A percentile compares a stretch with the other conserved stretches of the same genome.
These are phyloP conservation scores for Lerista edwardsae DNA, from an alignment of 2,797 vertebrate genomes.

Conservation along the genomic window DNA sequence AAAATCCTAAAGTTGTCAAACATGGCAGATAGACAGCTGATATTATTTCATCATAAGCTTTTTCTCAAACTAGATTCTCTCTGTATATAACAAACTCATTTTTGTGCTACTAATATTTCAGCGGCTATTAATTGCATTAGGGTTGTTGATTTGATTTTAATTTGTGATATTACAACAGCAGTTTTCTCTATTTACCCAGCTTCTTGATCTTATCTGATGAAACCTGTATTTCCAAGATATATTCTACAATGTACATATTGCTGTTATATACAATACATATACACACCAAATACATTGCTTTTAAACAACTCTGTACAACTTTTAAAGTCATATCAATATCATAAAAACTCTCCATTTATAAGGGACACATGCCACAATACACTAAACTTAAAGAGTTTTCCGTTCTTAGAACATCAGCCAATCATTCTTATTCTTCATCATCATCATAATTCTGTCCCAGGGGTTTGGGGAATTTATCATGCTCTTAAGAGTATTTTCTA, in stretches of 20 bases:
- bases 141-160: not conserved
- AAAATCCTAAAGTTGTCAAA: not conserved
- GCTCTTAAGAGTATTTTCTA: not conserved
- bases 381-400: not conserved
- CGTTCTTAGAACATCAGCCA: not conserved
- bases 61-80: not conserved
- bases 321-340: not conserved
- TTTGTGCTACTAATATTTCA: not conserved
- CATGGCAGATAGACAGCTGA: not conserved
- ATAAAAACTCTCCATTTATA: not conserved
- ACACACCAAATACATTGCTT: not conserved
- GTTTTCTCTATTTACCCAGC: not conserved
- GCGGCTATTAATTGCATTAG: not conserved
- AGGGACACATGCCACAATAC: not conserved
- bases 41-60: not conserved
- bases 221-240: not conserved
- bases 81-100: not conserved
- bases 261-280: not conserved
- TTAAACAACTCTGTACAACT: not conserved
- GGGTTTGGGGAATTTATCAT: not conserved
- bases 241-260: not conserved
- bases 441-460: not conserved
- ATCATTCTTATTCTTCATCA: too few relatives aligned
- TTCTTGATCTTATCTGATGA: not conserved
- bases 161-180: not conserved